Evolutionary conservation across 2,797 vertebrate species (phyloP).

Genomic region (Amblyraja radiata): DNA sequence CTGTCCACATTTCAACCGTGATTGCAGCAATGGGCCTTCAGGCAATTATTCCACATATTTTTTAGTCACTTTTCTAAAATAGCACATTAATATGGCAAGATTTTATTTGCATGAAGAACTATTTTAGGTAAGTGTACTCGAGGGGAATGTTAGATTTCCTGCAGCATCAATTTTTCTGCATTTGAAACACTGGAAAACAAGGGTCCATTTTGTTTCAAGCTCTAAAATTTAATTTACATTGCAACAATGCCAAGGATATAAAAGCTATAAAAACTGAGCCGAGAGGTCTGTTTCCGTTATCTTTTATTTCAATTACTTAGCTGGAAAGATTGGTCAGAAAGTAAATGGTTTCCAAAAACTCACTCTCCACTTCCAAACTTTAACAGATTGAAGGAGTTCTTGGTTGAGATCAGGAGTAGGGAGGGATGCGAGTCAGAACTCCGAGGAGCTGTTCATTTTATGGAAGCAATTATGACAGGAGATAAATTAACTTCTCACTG

Average conservation of each 20-base stretch:
- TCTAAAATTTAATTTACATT: background rate
- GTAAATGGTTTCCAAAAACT: background rate
- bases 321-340: background rate
- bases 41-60: background rate
- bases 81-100: background rate
- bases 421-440: background rate
- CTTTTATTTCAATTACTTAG: background rate
- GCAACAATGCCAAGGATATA: background rate
- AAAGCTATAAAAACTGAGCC: background rate
- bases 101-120: background rate
- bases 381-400: background rate
- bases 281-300: background rate
- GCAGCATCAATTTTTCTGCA: background rate
- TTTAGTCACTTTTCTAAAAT: conserved; percentile 1
- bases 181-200: background rate
- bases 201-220: background rate
- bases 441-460: background rate
- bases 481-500: background rate
- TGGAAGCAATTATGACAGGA: background rate
- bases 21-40: background rate
- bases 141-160: conserved; percentile 27
- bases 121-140: background rate
- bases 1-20: background rate
- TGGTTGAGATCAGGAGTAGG: background rate
- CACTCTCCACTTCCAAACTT: background rate